Base-by-base conservation (phyloP, 2,888 invertebrate genomes). In the Seira ritae region DNA sequence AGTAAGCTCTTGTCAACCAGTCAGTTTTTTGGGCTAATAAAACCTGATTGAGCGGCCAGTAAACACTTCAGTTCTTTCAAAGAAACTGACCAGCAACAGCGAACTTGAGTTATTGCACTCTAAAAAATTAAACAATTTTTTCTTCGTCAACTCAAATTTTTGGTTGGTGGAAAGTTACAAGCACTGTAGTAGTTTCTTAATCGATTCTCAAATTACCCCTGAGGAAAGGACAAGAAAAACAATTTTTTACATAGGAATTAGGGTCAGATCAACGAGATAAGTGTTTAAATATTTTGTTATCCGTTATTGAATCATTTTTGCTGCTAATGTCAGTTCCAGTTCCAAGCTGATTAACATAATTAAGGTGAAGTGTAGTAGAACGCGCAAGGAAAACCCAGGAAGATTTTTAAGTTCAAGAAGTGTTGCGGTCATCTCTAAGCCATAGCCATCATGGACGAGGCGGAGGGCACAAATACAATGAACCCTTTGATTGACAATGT, bases 401-500 rank as follows among this genome's bases (percentile, higher is more conserved):
- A 31, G 31, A 8, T 31, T 31, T 31, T 31, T 31, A 31, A 31
- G 31, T 31, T 31, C 8, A 31, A 31, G n/a, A n/a, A n/a, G n/a
- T n/a, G 2, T 31, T 31, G 31, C 31, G 31, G 31, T 31, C 31
- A 31, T 31, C 31, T 31, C 31, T 8, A 31, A 31, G 31, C 2
- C 2, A 8, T 31, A 31, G 8, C 31, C 3, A 31, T 31, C 31
- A 31, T 74, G 74, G 31, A 37, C n/a, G 66, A 66, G 20, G 20
- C 31, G 2, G 31, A 12, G 42, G 12, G 42, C 42, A 12, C 42
- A 42, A 42, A 42, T 12, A 12, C 6, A 12, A 42, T 42, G 0
- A 66, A 73, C 66, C 23, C 37, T 15, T n/a, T 80, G 10, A 69
- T 74, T 1, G 69, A 74, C 22, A 68, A 74, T 23, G 80, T 74